phyloP scores from a whole-genome alignment of 2,113 vertebrate genomes.

The Istiophorus platypterus region DNA sequence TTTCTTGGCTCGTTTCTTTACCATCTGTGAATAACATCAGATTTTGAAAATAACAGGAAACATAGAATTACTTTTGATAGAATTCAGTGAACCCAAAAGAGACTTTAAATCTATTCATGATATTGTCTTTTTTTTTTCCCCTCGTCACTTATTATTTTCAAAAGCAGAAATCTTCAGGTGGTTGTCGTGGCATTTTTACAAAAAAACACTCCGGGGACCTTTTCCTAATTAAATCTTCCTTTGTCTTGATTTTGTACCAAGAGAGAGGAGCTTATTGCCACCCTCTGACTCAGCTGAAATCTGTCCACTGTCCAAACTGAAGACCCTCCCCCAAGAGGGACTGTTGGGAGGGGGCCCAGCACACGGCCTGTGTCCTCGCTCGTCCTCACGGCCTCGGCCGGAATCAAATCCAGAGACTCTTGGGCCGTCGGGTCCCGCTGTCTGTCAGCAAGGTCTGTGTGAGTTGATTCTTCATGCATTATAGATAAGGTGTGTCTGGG shows the following conservation, averaged over 20 bases:
- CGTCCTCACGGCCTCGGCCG: neutral
- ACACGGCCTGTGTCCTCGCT: neutral
- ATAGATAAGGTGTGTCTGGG: conserved; percentile 80
- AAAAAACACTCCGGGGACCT: conserved; percentile 13
- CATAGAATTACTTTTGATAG: conserved; percentile 22
- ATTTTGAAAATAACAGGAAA: conserved; percentile 36
- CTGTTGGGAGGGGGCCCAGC: conserved; percentile 21
- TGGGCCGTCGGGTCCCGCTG: conserved; percentile 33
- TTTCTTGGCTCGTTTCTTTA: conserved; percentile 42
- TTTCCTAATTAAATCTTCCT: conserved; percentile 32
- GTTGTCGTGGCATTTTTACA: conserved; percentile 16
- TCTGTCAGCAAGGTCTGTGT: conserved; percentile 57
- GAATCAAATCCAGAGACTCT: conserved; percentile 32
- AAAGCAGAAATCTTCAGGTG: conserved; percentile 5
- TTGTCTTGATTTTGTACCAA: conserved; percentile 12
- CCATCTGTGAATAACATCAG: conserved; percentile 45
- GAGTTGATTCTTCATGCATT: conserved; percentile 81
- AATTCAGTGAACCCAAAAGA: conserved; percentile 33
- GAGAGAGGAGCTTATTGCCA: conserved; percentile 30
- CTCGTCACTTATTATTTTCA: conserved; percentile 19
- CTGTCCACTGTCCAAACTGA: conserved; percentile 40
- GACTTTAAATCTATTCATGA: conserved; percentile 16
- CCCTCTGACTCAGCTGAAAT: conserved; percentile 62
- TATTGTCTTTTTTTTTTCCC: conserved; percentile 33
- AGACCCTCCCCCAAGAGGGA: conserved; percentile 31